Base-by-base conservation (phyloP, 2,113 vertebrate species). In the Shinisaurus crocodilurus region DNA sequence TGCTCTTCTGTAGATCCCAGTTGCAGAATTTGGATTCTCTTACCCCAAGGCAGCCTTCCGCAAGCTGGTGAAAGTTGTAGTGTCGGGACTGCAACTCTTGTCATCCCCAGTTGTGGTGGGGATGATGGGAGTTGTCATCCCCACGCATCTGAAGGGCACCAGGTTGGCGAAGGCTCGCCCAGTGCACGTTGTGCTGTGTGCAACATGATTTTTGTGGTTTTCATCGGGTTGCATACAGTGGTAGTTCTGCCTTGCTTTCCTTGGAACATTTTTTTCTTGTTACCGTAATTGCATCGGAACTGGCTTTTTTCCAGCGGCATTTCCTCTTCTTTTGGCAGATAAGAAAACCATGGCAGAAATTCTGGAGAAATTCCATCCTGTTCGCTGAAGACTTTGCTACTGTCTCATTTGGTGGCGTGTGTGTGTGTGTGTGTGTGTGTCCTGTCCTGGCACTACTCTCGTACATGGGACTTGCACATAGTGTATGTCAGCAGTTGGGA, bases 291-390 rank as follows among this genome's bases (percentile, higher is more conserved):
- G 50, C 12, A 20, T 23, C 18, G 80, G n/a, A 83, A 34, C 0
- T 37, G 20, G 57, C 40, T 0, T 87, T 72, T 1, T 0, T 3
- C n/a, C 54, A 8, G 2, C n/a, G 72, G 34, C 3, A 0, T 65
- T 77, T 81, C 7, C 88, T 95, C 80, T 60, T 37, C 93, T 77
- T 54, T 90, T 57, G 93, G 48, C 94, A 99, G 99, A 98, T 2
- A 98, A 96, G 94, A 99, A 91, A 94, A 98, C 90, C 6, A 96
- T 98, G 37, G 96, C 97, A 48, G 97, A 99, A 89, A 94, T 99
- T 43, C 63, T 98, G 80, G 98, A 99, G 93, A 95, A 97, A 4
- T 99, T 99, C 94, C 0, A 93, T 91, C 98, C 99, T 0, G 0
- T 99, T n/a, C 98, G 97, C 94, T 99, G 97, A 99, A 88, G 85